phyloP scores from a whole-genome alignment of 2,888 invertebrate species.

The Sarcophaga subvicina region DNA sequence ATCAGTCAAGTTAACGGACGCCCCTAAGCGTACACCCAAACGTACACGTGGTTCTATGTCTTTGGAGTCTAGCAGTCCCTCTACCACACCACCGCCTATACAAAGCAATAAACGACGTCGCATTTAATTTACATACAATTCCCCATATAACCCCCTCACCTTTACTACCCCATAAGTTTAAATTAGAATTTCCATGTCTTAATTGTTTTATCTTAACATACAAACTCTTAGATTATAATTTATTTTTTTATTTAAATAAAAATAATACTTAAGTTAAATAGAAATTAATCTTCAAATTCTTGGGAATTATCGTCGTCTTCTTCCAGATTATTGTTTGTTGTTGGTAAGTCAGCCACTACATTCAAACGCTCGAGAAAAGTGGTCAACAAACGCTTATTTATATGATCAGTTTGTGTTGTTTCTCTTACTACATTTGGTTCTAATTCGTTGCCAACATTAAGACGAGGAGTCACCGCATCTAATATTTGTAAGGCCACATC shows the following conservation, averaged over 20 bases:
- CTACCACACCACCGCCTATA: slow-evolving; percentile 80
- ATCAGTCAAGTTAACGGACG: slow-evolving; percentile 75
- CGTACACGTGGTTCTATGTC: slow-evolving; percentile 82
- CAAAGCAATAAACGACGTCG: slow-evolving; percentile 79
- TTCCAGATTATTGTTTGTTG: not conserved
- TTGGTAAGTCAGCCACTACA: slow-evolving; percentile 37
- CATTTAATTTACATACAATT: slow-evolving; percentile 73
- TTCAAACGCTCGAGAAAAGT: slow-evolving; percentile 77
- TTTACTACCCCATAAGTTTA: not conserved
- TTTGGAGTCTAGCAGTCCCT: slow-evolving; percentile 81
- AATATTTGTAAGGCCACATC: slow-evolving; percentile 64
- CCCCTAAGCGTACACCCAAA: slow-evolving; percentile 80
- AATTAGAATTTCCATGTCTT: slow-evolving; percentile 10
- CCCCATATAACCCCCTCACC: not conserved
- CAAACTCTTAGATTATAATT: slow-evolving; percentile 27
- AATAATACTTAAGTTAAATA: slow-evolving; percentile 41
- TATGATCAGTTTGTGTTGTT: slow-evolving; percentile 78
- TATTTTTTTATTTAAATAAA: slow-evolving; percentile 51
- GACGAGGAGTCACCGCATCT: slow-evolving; percentile 46
- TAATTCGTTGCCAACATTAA: slow-evolving; percentile 52
- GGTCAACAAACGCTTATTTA: slow-evolving; percentile 77
- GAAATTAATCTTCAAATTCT: slow-evolving; percentile 75
- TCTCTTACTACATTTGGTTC: slow-evolving; percentile 73
- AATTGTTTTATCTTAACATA: slow-evolving; percentile 16
- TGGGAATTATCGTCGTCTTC: slow-evolving; percentile 70